Conservation (phyloP, 2,888 invertebrate species). For the Epirrita christyi region DNA sequence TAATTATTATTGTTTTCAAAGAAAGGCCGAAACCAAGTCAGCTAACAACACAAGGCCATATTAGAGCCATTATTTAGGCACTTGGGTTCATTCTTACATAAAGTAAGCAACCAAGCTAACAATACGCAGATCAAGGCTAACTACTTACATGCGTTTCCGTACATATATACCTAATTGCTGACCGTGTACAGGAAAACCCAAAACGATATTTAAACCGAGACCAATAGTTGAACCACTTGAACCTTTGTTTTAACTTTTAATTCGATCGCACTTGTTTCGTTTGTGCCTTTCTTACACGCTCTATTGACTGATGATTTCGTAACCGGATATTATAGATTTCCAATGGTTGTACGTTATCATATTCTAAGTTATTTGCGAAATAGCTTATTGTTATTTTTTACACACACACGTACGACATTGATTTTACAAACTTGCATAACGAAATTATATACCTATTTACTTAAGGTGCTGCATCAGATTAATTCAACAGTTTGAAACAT, state of each 20-base stretch:
- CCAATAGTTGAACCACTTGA: slow-evolving; percentile 30
- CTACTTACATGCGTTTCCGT: slow-evolving; percentile 42
- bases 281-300: slow-evolving; percentile 60
- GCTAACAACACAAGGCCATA: slow-evolving; percentile 61
- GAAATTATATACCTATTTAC: no score
- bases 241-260: slow-evolving; percentile 26
- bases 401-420: background rate
- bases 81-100: slow-evolving; percentile 46
- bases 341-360: slow-evolving; percentile 38
- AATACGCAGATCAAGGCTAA: slow-evolving; percentile 46
- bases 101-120: slow-evolving; percentile 43
- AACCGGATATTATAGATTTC: slow-evolving; percentile 66
- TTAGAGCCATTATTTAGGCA: slow-evolving; percentile 51
- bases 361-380: slow-evolving; percentile 30
- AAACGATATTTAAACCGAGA: slow-evolving; percentile 33
- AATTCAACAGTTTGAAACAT: no score
- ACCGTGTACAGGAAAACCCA: slow-evolving; percentile 30
- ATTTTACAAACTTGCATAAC: slow-evolving; percentile 5
- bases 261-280: slow-evolving; percentile 33
- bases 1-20: slow-evolving; percentile 48
- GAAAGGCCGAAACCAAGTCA: slow-evolving; percentile 52
- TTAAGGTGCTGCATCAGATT: no score
- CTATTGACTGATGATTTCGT: slow-evolving; percentile 63
- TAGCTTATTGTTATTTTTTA: slow-evolving; percentile 6
- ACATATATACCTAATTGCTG: slow-evolving; percentile 33